These are phyloP conservation scores for Tenthredo scrophulariae DNA, from an alignment of 2,888 invertebrate species.

Conservation along the genomic window DNA sequence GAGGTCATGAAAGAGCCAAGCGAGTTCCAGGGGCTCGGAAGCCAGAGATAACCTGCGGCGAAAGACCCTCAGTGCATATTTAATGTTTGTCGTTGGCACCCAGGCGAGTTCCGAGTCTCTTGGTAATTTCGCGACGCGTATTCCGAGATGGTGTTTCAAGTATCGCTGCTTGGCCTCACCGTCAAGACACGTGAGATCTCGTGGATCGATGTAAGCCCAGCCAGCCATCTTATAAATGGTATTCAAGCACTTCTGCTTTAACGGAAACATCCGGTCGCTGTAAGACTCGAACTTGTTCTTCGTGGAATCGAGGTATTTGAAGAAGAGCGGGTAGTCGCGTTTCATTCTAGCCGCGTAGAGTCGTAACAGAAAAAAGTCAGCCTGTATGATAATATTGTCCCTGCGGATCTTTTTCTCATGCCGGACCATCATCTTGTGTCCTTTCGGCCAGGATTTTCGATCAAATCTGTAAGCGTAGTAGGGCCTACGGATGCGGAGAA, in stretches of 20 bases:
- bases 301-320: slow-evolving; percentile 74
- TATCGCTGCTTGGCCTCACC: slow-evolving; percentile 59
- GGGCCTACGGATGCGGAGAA: slow-evolving; percentile 77
- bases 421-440: slow-evolving; percentile 69
- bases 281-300: slow-evolving; percentile 77
- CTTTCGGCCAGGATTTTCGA: slow-evolving; percentile 71
- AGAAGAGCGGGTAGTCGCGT: slow-evolving; percentile 67
- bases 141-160: slow-evolving; percentile 70
- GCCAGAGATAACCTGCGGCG: slow-evolving; percentile 68
- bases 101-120: slow-evolving; percentile 70
- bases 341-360: slow-evolving; percentile 71
- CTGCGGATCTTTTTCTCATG: slow-evolving; percentile 70
- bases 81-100: slow-evolving; percentile 61
- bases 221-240: slow-evolving; percentile 77
- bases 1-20: slow-evolving; percentile 79
- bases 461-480: slow-evolving; percentile 77
- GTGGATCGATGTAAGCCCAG: slow-evolving; percentile 76
- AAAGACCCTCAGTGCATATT: slow-evolving; percentile 61
- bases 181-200: slow-evolving; percentile 70
- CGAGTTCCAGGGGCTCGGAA: slow-evolving; percentile 75
- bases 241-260: slow-evolving; percentile 74
- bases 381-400: slow-evolving; percentile 75
- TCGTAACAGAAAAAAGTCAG: slow-evolving; percentile 73
- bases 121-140: slow-evolving; percentile 64
- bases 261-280: slow-evolving; percentile 75